Base-by-base conservation (phyloP, 35 echinoderm and acorn worm genomes). In the Lytechinus variegatus region DNA sequence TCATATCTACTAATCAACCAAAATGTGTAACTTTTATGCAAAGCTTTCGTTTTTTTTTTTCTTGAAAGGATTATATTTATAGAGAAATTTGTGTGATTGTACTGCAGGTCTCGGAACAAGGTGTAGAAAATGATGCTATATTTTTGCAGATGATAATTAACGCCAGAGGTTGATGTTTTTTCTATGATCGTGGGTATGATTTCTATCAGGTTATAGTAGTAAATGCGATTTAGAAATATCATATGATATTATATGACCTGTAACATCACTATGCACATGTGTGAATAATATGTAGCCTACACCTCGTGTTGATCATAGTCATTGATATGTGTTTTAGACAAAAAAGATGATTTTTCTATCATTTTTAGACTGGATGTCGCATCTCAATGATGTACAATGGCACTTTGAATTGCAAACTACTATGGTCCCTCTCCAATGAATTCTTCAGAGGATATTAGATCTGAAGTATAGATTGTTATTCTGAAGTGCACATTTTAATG, bases 41-140 rank as follows among this genome's bases (percentile, higher is more conserved):
- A n/a, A 24, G 66, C 66, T 79, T n/a, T 6, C 19, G 5, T 19
- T 16, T 24, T 79, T 79, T 79, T 9, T n/a, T 6, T 16, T 19
- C 19, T 16, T 24, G 66, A 79, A 79, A 24, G 66, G 9, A 58
- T 58, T 58, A 79, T n/a, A 79, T 79, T 7, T 7, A 24, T 24
- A 79, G 66, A 79, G 16, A 79, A 79, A 79, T 19, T 79, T 21
- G 66, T 79, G 66, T 79, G 66, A 79, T 27, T 44, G n/a, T 79
- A 79, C 66, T 24, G 66, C 66, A 79, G 66, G 16, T 79, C 5
- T 79, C 56, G 14, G n/a, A 79, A 79, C 66, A 79, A 79, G 66
- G 66, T 79, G 66, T 79, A 79, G 66, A 79, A 79, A 79, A 79
- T 79, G 24, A 79, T 79, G 66, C 14, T 79, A 79, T 79, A 79